These are phyloP conservation scores for Brachirus orientalis DNA, from an alignment of 2,113 vertebrate species.

Conservation along the genomic window DNA sequence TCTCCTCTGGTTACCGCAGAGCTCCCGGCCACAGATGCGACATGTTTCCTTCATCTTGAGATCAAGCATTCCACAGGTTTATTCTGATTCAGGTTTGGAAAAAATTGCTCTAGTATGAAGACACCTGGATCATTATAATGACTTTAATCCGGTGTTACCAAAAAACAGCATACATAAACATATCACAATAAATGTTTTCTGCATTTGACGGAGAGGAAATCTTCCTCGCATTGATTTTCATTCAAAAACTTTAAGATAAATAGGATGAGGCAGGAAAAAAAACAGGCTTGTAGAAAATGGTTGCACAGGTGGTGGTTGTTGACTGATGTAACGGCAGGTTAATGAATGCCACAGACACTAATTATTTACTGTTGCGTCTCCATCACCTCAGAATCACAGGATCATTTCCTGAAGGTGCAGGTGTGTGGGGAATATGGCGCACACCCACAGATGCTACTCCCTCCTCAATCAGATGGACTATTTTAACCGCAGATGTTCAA, in stretches of 20 bases:
- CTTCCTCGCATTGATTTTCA: constrained; percentile 18
- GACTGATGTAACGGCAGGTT: neutral
- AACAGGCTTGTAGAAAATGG: constrained; percentile 10
- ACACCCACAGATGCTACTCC: constrained; percentile 20
- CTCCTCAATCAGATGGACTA: constrained; percentile 15
- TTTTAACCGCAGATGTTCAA: constrained; percentile 6
- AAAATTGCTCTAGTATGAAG: neutral
- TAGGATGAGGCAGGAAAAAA: constrained; percentile 31
- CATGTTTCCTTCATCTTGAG: constrained; percentile 91
- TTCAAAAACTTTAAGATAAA: constrained; percentile 14
- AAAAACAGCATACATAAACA: neutral
- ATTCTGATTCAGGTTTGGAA: neutral
- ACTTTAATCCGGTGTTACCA: neutral
- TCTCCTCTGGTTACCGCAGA: constrained; percentile 94
- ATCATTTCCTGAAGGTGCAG: constrained; percentile 43
- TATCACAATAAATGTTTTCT: neutral
- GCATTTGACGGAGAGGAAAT: neutral
- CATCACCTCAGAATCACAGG: constrained; percentile 16
- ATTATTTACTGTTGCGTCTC: neutral
- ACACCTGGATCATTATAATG: constrained; percentile 8
- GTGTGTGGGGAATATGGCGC: constrained; percentile 64
- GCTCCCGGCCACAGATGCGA: constrained; percentile 93
- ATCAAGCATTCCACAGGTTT: constrained; percentile 71
- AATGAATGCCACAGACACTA: neutral
- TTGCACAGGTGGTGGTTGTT: constrained; percentile 10